Evolutionary conservation across 2,113 vertebrate genomes (phyloP).

Genomic region (Megaceryle torquata): DNA sequence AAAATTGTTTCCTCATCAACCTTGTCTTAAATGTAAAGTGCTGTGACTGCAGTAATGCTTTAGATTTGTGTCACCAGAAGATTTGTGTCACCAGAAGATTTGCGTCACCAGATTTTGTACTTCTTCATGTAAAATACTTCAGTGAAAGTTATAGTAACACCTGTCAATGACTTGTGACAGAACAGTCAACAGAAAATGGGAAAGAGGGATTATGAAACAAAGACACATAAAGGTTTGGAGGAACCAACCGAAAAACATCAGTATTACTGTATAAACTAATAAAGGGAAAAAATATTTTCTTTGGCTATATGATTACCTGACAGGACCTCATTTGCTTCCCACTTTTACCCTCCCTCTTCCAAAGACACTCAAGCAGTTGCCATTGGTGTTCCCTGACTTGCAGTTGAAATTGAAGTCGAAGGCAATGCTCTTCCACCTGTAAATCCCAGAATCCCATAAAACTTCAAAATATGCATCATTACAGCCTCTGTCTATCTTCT

Average conservation of each 20-base stretch:
- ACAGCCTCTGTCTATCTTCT: not conserved
- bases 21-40: not conserved
- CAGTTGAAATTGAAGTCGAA: not conserved
- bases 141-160: not conserved
- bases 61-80: not conserved
- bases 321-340: not conserved
- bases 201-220: not conserved
- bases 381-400: not conserved
- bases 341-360: not conserved
- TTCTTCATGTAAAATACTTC: not conserved
- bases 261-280: not conserved
- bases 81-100: not conserved
- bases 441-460: not conserved
- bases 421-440: not conserved
- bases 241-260: not conserved
- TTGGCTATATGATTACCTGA: conserved; percentile 8
- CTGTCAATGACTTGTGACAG: conserved; percentile 10
- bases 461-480: not conserved
- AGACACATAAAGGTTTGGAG: not conserved
- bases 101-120: not conserved
- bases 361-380: not conserved
- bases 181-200: not conserved
- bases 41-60: not conserved
- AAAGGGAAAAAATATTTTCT: not conserved
- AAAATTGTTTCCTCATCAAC: not conserved